These are phyloP conservation scores for Lymantria dispar DNA, from an alignment of 2,888 invertebrate species.

Conservation along the genomic window DNA sequence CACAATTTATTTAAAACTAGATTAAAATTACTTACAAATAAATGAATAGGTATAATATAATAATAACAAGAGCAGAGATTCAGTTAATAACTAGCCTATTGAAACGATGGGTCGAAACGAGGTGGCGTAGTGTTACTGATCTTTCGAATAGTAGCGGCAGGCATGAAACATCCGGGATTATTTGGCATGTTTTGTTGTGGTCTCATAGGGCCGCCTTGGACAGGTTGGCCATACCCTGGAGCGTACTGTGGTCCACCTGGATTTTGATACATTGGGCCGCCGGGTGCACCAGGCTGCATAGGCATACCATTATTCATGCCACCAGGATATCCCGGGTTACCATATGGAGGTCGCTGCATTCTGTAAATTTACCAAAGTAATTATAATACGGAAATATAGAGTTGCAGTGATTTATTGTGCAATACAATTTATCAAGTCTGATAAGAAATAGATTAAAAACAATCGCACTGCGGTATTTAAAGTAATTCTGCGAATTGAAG, in stretches of 20 bases:
- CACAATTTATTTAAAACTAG: constrained; percentile 7
- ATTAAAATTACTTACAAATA: neutral
- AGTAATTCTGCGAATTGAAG: too few species aligned
- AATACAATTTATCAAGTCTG: too few species aligned
- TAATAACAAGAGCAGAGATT: constrained; percentile 30
- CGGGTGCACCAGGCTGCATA: constrained; percentile 31
- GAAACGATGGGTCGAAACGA: constrained; percentile 38
- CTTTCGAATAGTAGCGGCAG: constrained; percentile 51
- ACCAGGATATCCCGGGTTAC: constrained; percentile 38
- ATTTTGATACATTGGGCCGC: constrained; percentile 21
- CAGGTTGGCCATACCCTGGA: constrained; percentile 43
- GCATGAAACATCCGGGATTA: constrained; percentile 50
- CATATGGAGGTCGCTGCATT: constrained; percentile 61
- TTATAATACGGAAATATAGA: too few species aligned
- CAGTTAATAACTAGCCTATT: constrained; percentile 22
- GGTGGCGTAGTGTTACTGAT: constrained; percentile 49
- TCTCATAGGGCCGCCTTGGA: constrained; percentile 26
- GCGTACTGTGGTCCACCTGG: constrained; percentile 34
- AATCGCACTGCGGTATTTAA: too few species aligned
- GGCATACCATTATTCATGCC: constrained; percentile 33
- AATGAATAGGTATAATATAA: constrained; percentile 14
- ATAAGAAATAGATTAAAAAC: too few species aligned
- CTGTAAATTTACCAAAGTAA: constrained; percentile 32
- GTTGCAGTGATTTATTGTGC: too few species aligned
- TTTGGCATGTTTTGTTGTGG: constrained; percentile 36